A percentile compares a stretch with the other conserved stretches of the same genome.
Conservation (phyloP, 2,797 vertebrate genomes). For the Cryptoblepharus egeriae region DNA sequence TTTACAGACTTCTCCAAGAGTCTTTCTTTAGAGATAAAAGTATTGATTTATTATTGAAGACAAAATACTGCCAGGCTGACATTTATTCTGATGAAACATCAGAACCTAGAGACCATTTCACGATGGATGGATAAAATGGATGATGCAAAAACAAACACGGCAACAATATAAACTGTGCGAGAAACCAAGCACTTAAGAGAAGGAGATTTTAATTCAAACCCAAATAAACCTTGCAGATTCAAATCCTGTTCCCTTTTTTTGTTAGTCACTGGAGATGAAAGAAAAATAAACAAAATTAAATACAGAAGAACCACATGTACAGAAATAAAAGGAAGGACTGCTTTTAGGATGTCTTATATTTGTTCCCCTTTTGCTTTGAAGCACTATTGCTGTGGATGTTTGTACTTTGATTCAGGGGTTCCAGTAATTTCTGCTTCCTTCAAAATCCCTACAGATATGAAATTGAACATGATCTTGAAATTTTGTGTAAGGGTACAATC, state of each 20-base stretch:
- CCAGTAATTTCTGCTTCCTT: no score
- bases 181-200: background rate
- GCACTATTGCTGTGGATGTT: no score
- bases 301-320: background rate
- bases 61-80: background rate
- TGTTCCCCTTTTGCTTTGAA: no score
- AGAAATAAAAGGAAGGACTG: background rate
- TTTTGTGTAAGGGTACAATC: no score
- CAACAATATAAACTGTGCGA: no score
- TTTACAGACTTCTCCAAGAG: background rate
- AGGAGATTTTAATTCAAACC: background rate
- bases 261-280: background rate
- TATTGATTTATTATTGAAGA: constrained; percentile 16
- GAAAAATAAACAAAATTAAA: background rate
- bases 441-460: no score
- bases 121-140: background rate
- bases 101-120: constrained; percentile 2
- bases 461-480: no score
- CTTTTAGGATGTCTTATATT: no score
- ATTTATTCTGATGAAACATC: background rate
- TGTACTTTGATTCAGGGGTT: no score
- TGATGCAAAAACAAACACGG: background rate
- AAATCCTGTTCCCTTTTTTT: no score
- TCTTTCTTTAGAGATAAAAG: background rate
- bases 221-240: background rate